Base-by-base conservation (phyloP, 2,113 vertebrate genomes). In the Talpa occidentalis region DNA sequence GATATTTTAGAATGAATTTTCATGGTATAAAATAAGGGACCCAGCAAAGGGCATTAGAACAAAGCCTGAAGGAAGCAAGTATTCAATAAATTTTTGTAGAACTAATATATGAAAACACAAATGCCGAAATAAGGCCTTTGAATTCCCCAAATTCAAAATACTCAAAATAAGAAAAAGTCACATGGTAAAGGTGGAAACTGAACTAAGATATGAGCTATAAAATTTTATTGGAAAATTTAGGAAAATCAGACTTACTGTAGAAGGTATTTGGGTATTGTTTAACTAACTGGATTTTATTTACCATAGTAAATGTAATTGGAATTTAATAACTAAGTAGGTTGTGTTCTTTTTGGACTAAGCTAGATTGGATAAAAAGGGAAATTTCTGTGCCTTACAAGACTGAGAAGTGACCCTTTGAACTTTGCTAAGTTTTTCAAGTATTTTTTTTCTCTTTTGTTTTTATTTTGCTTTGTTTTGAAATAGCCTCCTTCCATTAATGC, bases 41-140 rank as follows among this genome's bases (percentile, higher is more conserved):
- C 30, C 0, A 32, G 21, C 24, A 69, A 1, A 30, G 0, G 49
- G 6, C 0, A 0, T 37, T 78, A n/a, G 19, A 28, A 22, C 0
- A 17, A 4, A 52, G 60, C 52, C 49, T 10, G 12, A 47, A 1
- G 77, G 90, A 66, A 84, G 47, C 21, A 44, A 76, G 2, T 40
- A 6, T 52, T 78, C 8, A 12, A 60, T 37, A 59, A 4, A 2
- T 74, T 14, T 92, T 60, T 52, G 17, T 28, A 59, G 30, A 81
- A n/a, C 62, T 35, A 88, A 86, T 6, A 60, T 44, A 77, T 62
- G 28, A 60, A 60, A 3, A 9, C 16, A 56, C 14, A 35, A 42
- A n/a, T 52, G 35, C 54, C 22, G 1, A 26, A 93, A 42, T n/a
- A 28, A 49, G 15, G 8, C 44, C n/a, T n/a, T n/a, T n/a, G 49